These are phyloP conservation scores for Montifringilla adamsi DNA, from an alignment of 2,113 vertebrate species.

Conservation along the genomic window DNA sequence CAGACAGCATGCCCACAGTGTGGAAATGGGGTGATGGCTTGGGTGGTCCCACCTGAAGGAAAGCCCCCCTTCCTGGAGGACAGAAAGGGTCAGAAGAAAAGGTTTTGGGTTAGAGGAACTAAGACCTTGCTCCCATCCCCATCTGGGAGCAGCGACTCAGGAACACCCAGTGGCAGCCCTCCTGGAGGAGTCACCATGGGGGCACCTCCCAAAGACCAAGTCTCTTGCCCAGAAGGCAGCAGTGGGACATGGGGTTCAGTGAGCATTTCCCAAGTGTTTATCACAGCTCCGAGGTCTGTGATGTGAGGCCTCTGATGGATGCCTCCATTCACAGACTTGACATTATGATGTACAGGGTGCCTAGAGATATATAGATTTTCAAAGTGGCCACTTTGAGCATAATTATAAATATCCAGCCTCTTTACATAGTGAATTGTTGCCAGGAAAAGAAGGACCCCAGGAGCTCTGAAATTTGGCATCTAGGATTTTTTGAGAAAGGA, in stretches of 20 bases:
- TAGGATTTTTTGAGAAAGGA: slow-evolving; percentile 4
- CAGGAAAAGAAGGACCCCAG: slow-evolving; percentile 30
- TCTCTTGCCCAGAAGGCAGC: neutral
- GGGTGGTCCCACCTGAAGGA: neutral
- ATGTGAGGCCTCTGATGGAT: slow-evolving; percentile 79
- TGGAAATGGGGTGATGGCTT: neutral
- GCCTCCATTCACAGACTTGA: slow-evolving; percentile 75
- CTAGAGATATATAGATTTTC: slow-evolving; percentile 81
- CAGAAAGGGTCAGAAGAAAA: neutral
- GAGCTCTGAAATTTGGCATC: slow-evolving; percentile 34
- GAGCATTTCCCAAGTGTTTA: slow-evolving; percentile 46
- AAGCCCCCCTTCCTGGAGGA: neutral
- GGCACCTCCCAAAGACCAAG: neutral
- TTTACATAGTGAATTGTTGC: slow-evolving; percentile 65
- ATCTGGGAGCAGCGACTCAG: neutral
- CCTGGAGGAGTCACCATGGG: neutral
- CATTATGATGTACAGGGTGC: slow-evolving; percentile 83
- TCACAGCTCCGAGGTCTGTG: slow-evolving; percentile 67
- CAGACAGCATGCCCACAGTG: accelerated
- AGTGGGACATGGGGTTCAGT: neutral
- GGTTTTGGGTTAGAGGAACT: neutral
- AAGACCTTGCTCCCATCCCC: neutral
- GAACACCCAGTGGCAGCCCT: neutral
- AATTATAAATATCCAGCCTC: slow-evolving; percentile 73
- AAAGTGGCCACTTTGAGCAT: slow-evolving; percentile 77